phyloP scores from a whole-genome alignment of 2,888 invertebrate species.

The Dromius quadrimaculatus region DNA sequence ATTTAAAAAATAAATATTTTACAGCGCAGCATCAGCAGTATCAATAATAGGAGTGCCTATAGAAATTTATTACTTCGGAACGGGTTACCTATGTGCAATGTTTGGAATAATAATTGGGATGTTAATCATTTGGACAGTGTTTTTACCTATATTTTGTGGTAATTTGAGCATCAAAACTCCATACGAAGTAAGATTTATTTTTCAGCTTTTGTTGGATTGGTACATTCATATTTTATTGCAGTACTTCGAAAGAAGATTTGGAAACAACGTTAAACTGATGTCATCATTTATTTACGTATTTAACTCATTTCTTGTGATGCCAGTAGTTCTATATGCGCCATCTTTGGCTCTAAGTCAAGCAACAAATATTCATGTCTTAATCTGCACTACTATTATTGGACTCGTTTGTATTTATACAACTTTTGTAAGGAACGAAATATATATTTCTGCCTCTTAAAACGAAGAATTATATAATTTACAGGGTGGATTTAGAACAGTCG shows the following conservation, averaged over 20 bases:
- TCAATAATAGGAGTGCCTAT: conserved; percentile 27
- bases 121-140: conserved; percentile 15
- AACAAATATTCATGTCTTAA: background rate
- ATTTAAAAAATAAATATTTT: too few relatives aligned
- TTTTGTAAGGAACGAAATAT: conserved; percentile 15
- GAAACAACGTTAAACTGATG: background rate
- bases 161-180: conserved; percentile 16
- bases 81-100: background rate
- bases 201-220: background rate
- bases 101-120: conserved; percentile 26
- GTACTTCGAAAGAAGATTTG: conserved; percentile 31
- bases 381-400: conserved; percentile 5
- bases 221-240: conserved; percentile 7
- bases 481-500: conserved; percentile 29
- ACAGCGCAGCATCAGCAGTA: conserved; percentile 18
- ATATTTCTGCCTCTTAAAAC: background rate
- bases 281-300: conserved; percentile 13
- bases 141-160: conserved; percentile 27
- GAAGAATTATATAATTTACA: background rate
- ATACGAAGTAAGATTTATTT: conserved; percentile 31
- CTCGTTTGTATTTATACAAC: conserved; percentile 22
- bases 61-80: conserved; percentile 29
- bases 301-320: background rate
- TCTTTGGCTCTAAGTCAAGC: conserved; percentile 12
- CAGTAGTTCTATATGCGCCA: conserved; percentile 7